These are phyloP conservation scores for Aplocera efformata DNA, from an alignment of 2,888 invertebrate genomes.

Conservation along the genomic window DNA sequence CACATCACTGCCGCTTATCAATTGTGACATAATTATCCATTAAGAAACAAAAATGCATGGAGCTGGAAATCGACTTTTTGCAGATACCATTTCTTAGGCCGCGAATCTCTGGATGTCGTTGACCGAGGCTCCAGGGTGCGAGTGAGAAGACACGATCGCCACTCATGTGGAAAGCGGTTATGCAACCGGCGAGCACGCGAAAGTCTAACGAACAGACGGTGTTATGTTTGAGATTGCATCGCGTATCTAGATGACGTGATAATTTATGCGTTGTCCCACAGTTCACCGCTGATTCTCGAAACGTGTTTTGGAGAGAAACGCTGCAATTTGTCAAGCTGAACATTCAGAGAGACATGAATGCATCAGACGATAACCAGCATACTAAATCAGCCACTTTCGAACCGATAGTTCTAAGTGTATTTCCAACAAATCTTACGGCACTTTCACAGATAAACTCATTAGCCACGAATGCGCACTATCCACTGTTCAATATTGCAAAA, in stretches of 20 bases:
- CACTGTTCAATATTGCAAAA: constrained; percentile 48
- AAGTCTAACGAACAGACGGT: constrained; percentile 53
- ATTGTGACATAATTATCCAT: constrained; percentile 34
- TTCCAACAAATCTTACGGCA: constrained; percentile 16
- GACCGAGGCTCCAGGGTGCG: constrained; percentile 68
- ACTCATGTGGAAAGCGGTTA: constrained; percentile 76
- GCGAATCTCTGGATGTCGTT: constrained; percentile 66
- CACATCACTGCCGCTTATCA: constrained; percentile 23
- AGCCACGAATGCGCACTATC: constrained; percentile 40
- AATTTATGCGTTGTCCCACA: constrained; percentile 30
- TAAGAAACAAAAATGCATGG: constrained; percentile 30
- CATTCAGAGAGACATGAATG: constrained; percentile 12
- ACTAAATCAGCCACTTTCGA: constrained; percentile 18
- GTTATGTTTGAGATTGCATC: constrained; percentile 48
- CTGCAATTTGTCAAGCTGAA: constrained; percentile 22
- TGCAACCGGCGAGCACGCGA: constrained; percentile 70
- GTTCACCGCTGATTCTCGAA: constrained; percentile 28
- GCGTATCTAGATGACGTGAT: constrained; percentile 56
- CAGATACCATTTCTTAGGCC: constrained; percentile 38
- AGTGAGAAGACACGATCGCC: constrained; percentile 58
- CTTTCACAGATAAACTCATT: constrained; percentile 50
- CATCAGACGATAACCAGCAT: constrained; percentile 11
- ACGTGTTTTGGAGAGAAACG: constrained; percentile 29
- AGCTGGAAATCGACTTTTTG: constrained; percentile 33
- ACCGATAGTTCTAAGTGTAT: constrained; percentile 7